Evolutionary conservation across 2,113 vertebrate species (phyloP), one percentile per base, ranked within the genome.

Genomic region (Tragelaphus buxtoni): DNA sequence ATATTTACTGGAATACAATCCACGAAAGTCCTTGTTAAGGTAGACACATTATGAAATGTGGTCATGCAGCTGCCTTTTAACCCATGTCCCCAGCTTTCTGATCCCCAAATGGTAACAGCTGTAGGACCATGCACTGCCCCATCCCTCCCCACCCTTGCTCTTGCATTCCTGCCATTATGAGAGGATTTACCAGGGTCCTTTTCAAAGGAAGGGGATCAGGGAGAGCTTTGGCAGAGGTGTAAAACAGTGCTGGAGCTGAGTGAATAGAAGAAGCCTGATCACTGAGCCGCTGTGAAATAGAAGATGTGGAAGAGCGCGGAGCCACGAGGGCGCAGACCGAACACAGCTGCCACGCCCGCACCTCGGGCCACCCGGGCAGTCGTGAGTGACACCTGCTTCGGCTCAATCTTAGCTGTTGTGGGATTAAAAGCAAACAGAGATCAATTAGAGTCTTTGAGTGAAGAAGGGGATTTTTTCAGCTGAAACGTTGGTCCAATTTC

Each of bases 121-220:
- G 69, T 8, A 32, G 53, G 55, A 74, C 24, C 60, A 53, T 4
- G 28, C 17, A 12, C 60, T 35, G 6, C 69, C 76, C 61, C 32
- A 17, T 49, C 45, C 16, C 56, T 82, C 35, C 65, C 86, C 14
- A 83, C 1, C 2, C 39, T 65, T 2, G 77, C 45, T 92, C 76
- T 45, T 72, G 80, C 74, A 63, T 90, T 81, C 17, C 8, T 53
- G 49, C 39, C 72, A 55, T 95, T 56, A 60, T 11, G 26, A 63
- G 86, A 45, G 81, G 94, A 97, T 94, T 95, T 96, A 30, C 13
- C 85, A 63, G 80, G 81, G 86, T 88, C 81, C 20, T 80, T 97
- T 97, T 92, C 95, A 98, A 96, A 95, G 51, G 69, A 96, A 9
- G 1, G 24, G 56, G 83, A 94, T 96, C 96, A 96, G 76, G 79